Evolutionary conservation across 2,113 vertebrate genomes (phyloP).

Genomic region (Chloroceryle aenea): DNA sequence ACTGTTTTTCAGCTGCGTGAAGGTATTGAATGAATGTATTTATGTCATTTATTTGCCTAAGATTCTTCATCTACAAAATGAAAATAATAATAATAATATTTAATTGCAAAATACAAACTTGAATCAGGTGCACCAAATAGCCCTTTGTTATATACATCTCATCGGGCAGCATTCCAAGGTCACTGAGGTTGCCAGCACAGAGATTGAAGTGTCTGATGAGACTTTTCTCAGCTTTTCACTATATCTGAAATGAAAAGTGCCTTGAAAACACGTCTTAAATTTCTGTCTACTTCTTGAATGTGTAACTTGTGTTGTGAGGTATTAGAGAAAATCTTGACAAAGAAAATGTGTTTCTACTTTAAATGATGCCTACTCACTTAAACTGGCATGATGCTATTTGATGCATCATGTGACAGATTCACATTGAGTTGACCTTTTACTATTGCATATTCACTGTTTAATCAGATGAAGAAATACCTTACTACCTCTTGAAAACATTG

Average conservation of each 20-base stretch:
- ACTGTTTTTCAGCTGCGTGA: background rate
- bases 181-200: background rate
- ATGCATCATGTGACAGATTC: background rate
- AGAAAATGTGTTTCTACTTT: constrained; percentile 57
- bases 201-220: background rate
- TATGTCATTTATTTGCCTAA: background rate
- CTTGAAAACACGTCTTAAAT: background rate
- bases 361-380: constrained; percentile 15
- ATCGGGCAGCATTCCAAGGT: background rate
- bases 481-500: constrained; percentile 44
- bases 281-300: background rate
- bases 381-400: background rate
- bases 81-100: background rate
- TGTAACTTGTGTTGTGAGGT: background rate
- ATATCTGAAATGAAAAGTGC: background rate
- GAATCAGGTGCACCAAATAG: background rate
- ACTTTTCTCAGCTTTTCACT: background rate
- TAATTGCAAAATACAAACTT: background rate
- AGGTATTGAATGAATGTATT: background rate
- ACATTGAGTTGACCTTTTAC: constrained; percentile 63
- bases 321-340: background rate
- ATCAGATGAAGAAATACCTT: constrained; percentile 54
- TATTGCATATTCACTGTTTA: constrained; percentile 43
- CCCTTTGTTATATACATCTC: background rate
- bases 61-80: background rate